A percentile compares a stretch with the other conserved stretches of the same genome.
These are phyloP conservation scores for Margarornis squamiger DNA, from an alignment of 2,797 vertebrate species.

Conservation along the genomic window DNA sequence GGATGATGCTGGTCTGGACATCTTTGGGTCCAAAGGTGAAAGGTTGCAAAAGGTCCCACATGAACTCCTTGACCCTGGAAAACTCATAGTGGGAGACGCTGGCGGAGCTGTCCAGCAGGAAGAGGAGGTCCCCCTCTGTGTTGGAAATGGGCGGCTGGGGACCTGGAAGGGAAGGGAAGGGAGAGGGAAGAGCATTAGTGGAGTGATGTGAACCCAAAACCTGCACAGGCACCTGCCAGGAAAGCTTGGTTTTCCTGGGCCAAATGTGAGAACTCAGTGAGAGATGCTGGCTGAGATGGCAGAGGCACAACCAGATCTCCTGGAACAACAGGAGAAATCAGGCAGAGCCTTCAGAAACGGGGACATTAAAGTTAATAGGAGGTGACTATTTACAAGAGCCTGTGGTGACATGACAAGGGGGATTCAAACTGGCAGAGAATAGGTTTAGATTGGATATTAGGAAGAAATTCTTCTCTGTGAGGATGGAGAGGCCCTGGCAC, in stretches of 20 bases:
- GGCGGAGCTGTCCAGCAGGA: conserved; percentile 93
- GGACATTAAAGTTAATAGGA: neutral
- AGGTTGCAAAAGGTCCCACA: conserved; percentile 85
- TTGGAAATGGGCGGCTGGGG: neutral
- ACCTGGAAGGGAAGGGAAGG: conserved; percentile 17
- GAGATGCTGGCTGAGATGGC: neutral
- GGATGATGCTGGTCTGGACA: conserved; percentile 88
- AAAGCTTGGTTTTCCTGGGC: neutral
- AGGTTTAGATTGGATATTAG: neutral
- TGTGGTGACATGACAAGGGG: neutral
- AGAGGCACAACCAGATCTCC: neutral
- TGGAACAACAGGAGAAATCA: neutral
- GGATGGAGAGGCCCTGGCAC: neutral
- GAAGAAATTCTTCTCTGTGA: neutral
- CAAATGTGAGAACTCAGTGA: neutral
- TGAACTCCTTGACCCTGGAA: conserved; percentile 84
- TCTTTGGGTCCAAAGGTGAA: conserved; percentile 86
- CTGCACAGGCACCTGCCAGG: neutral
- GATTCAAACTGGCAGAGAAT: neutral
- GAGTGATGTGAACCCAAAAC: neutral
- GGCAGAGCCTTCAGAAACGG: neutral
- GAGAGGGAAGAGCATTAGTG: neutral
- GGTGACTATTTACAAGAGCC: neutral
- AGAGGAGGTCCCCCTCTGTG: conserved; percentile 88
- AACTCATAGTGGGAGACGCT: conserved; percentile 93